Evolutionary conservation across 2,797 vertebrate species (phyloP).

Genomic region (Sylvilagus floridanus): DNA sequence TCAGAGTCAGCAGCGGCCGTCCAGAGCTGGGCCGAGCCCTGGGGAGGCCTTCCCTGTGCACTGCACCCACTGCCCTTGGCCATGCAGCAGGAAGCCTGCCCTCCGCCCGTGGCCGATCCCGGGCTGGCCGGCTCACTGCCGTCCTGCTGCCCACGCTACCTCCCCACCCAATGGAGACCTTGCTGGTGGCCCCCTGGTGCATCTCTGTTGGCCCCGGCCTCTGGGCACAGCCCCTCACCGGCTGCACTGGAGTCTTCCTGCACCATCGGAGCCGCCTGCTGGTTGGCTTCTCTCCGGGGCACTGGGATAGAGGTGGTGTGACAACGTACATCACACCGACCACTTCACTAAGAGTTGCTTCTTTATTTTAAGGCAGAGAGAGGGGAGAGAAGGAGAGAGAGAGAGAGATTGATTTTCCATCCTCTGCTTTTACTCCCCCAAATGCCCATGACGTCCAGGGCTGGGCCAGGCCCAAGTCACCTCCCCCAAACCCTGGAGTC

Average conservation of each 20-base stretch:
- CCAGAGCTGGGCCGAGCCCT: neutral
- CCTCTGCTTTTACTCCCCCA: no score
- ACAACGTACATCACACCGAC: neutral
- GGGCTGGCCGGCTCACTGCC: neutral
- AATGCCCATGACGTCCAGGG: no score
- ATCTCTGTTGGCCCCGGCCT: neutral
- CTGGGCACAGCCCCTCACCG: rapidly evolving
- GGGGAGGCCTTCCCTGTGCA: no score
- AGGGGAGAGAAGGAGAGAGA: no score
- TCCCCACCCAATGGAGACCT: neutral
- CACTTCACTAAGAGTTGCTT: neutral
- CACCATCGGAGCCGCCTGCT: no score
- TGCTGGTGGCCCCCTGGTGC: neutral
- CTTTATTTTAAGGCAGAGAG: no score
- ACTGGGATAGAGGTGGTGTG: neutral
- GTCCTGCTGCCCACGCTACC: neutral
- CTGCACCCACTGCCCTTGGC: no score
- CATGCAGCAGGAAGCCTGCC: neutral
- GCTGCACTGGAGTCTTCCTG: neutral
- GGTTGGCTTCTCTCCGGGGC: neutral
- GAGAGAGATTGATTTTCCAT: no score
- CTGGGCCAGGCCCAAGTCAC: no score
- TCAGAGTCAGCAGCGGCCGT: neutral
- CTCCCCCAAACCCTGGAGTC: no score
- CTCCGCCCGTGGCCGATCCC: no score